Percentiles rank a stretch among this genome's conserved stretches.
Evolutionary conservation across 2,888 invertebrate genomes (phyloP).

Genomic region (Campopleginae sp.): DNA sequence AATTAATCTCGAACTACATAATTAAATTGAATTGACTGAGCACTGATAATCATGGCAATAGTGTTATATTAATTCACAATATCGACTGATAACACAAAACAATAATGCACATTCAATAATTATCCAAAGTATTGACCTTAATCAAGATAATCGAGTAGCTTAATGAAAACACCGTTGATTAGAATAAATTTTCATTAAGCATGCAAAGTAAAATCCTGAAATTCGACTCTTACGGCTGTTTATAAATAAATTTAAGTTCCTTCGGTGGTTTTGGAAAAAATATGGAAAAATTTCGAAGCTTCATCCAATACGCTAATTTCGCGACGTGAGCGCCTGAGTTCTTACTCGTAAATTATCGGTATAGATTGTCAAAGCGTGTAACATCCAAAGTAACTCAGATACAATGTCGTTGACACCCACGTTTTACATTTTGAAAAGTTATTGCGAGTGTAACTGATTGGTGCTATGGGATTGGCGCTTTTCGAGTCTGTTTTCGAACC

Average conservation of each 20-base stretch:
- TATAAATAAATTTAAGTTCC: neutral
- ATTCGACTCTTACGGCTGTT: neutral
- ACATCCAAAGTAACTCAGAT: constrained; percentile 34
- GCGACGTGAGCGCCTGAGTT: neutral
- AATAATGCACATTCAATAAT: neutral
- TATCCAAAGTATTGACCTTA: neutral
- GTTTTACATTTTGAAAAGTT: neutral
- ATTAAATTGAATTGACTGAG: constrained; percentile 2
- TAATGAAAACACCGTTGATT: neutral
- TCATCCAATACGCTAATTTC: neutral
- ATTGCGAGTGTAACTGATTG: constrained; percentile 58
- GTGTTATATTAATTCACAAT: neutral
- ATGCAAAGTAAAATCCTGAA: neutral
- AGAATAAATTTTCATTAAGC: neutral
- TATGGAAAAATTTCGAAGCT: constrained; percentile 25
- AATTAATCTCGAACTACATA: constrained; percentile 12
- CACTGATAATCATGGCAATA: neutral
- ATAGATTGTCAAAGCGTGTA: constrained; percentile 55
- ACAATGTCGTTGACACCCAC: constrained; percentile 63
- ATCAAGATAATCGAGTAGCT: neutral
- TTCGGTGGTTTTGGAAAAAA: neutral
- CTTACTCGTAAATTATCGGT: constrained; percentile 63
- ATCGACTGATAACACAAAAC: neutral
- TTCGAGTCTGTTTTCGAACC: constrained; percentile 45
- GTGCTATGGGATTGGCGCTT: constrained; percentile 29